A percentile compares a stretch with the other conserved stretches of the same genome.
Evolutionary conservation across 2,888 invertebrate genomes (phyloP).

Genomic region (Eretmocerus hayati): DNA sequence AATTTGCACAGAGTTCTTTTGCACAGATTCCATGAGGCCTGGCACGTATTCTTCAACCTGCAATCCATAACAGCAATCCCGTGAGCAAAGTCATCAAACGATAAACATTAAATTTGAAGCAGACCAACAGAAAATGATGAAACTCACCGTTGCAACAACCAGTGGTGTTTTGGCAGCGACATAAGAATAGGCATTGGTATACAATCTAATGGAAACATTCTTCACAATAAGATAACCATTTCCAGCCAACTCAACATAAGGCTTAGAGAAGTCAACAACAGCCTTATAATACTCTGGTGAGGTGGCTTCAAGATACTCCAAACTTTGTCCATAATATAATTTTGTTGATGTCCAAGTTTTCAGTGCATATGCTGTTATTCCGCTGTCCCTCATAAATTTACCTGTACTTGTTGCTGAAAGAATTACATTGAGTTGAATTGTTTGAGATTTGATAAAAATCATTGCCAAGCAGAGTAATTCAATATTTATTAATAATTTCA

Average conservation of each 20-base stretch:
- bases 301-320: conserved; percentile 61
- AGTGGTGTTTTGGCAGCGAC: conserved; percentile 51
- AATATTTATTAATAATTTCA: conserved; percentile 30
- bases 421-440: background rate
- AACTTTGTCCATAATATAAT: conserved; percentile 56
- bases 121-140: background rate
- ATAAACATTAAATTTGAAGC: background rate
- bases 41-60: conserved; percentile 68
- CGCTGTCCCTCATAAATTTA: conserved; percentile 58
- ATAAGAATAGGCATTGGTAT: conserved; percentile 50
- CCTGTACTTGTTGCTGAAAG: conserved; percentile 60
- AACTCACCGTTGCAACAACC: conserved; percentile 52
- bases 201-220: conserved; percentile 51
- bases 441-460: conserved; percentile 35
- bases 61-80: background rate
- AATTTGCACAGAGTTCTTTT: conserved; percentile 46
- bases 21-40: conserved; percentile 60
- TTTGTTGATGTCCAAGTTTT: conserved; percentile 57
- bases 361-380: conserved; percentile 59
- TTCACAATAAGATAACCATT: conserved; percentile 53
- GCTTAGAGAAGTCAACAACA: conserved; percentile 52
- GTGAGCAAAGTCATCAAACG: background rate
- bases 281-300: conserved; percentile 61
- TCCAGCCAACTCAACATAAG: conserved; percentile 56
- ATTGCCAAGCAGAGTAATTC: background rate